phyloP scores from a whole-genome alignment of 2,113 vertebrate genomes.

The Helogale parvula region DNA sequence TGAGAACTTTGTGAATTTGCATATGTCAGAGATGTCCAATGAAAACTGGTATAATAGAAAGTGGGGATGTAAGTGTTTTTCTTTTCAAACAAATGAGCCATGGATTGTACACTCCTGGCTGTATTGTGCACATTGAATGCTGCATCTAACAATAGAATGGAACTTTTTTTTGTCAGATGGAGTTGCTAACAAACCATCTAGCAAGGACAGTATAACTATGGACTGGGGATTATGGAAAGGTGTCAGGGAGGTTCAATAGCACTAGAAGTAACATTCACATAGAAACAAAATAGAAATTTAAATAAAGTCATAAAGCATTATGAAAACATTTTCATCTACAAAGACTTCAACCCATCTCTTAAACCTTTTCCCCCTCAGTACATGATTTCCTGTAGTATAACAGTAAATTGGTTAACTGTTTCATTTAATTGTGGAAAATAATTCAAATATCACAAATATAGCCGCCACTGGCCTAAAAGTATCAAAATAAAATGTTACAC shows the following conservation, averaged over 20 bases:
- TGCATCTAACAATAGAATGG: neutral
- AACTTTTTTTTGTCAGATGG: neutral
- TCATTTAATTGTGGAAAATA: neutral
- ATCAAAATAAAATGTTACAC: neutral
- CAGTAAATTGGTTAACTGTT: neutral
- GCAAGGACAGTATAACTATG: constrained; percentile 2
- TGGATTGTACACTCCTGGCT: neutral
- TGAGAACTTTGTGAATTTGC: constrained; percentile 32
- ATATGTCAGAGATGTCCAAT: constrained; percentile 37
- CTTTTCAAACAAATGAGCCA: constrained; percentile 27
- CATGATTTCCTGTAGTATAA: neutral
- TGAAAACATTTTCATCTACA: constrained; percentile 15
- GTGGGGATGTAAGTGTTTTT: neutral
- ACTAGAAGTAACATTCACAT: neutral
- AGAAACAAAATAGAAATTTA: neutral
- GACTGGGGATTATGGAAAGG: neutral
- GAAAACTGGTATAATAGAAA: constrained; percentile 16
- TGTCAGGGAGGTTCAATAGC: constrained; percentile 32
- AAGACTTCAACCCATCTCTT: neutral
- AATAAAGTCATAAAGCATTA: neutral
- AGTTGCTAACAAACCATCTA: constrained; percentile 61
- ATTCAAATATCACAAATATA: neutral
- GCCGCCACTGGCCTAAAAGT: neutral
- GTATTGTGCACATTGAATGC: neutral
- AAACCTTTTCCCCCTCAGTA: neutral